A percentile compares a stretch with the other conserved stretches of the same genome.
Conservation (phyloP, 1,140 invertebrate species). For the Drosophila repletoides region DNA sequence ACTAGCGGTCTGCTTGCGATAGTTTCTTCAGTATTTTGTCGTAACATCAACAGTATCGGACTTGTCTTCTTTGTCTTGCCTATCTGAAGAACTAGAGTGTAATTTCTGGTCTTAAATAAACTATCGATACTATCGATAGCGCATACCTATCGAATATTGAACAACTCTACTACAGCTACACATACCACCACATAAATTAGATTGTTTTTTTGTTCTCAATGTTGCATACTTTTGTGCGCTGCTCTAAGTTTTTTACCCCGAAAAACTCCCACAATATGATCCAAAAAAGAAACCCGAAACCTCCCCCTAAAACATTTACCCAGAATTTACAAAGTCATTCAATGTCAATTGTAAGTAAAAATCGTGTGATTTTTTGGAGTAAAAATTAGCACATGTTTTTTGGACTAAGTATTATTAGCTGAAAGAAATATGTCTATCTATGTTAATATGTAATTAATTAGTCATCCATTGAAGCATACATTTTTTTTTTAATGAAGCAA, state of each 20-base stretch:
- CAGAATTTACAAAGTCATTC: conserved; percentile 36
- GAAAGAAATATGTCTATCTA: background rate
- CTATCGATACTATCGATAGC: no score
- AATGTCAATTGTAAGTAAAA: conserved; percentile 77
- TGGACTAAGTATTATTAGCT: conserved; percentile 5
- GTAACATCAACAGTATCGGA: no score
- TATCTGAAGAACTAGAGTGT: no score
- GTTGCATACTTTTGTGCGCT: conserved; percentile 57
- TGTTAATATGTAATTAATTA: conserved; percentile 19
- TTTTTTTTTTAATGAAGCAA: background rate
- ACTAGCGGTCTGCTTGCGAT: no score
- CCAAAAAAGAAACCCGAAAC: background rate
- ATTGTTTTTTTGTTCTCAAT: conserved; percentile 48
- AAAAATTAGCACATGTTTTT: conserved; percentile 39
- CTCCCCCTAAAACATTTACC: background rate
- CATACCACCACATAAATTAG: conserved; percentile 42
- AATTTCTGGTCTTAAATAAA: no score
- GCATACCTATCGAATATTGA: background rate
- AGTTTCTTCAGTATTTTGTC: no score
- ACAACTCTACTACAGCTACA: conserved; percentile 26
- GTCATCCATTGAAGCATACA: conserved; percentile 33
- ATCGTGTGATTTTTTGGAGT: conserved; percentile 42
- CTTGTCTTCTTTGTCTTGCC: no score
- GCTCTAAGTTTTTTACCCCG: conserved; percentile 1
- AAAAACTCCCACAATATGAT: background rate